Percentiles rank a stretch among this genome's conserved stretches.
Conservation (phyloP, 2,113 vertebrate species). For the Passer domesticus region DNA sequence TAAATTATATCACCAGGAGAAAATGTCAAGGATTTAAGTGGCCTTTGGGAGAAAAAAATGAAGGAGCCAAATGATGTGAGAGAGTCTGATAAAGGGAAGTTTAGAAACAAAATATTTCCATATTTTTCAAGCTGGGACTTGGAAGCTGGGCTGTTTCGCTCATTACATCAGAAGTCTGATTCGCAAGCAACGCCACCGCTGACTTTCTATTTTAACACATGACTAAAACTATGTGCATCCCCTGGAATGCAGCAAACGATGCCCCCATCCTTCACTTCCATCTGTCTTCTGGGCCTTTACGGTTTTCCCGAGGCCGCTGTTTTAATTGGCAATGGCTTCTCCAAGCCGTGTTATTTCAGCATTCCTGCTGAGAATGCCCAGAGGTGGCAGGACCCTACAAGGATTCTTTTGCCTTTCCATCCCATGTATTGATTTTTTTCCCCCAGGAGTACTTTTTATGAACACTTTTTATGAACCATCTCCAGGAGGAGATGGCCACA, state of each 20-base stretch:
- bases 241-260: conserved; percentile 4
- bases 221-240: not conserved
- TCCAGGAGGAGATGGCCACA: not conserved
- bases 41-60: conserved; percentile 54
- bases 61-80: conserved; percentile 52
- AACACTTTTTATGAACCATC: not conserved
- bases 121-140: conserved; percentile 25
- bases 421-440: not conserved
- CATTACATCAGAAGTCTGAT: conserved; percentile 25
- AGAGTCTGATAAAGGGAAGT: conserved; percentile 49
- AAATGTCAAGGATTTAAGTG: conserved; percentile 68
- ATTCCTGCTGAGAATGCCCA: not conserved
- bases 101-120: conserved; percentile 48
- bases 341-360: not conserved
- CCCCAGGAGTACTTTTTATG: not conserved
- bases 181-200: not conserved
- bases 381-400: not conserved
- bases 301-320: not conserved
- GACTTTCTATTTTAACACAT: conserved; percentile 53
- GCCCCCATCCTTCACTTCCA: not conserved
- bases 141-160: conserved; percentile 5
- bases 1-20: conserved; percentile 61
- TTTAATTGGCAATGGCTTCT: not conserved
- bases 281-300: conserved; percentile 4
- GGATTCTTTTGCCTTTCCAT: not conserved